Evolutionary conservation across 2,113 vertebrate genomes (phyloP), one percentile per base, ranked within the genome.

Genomic region (Elanus axillaris): DNA sequence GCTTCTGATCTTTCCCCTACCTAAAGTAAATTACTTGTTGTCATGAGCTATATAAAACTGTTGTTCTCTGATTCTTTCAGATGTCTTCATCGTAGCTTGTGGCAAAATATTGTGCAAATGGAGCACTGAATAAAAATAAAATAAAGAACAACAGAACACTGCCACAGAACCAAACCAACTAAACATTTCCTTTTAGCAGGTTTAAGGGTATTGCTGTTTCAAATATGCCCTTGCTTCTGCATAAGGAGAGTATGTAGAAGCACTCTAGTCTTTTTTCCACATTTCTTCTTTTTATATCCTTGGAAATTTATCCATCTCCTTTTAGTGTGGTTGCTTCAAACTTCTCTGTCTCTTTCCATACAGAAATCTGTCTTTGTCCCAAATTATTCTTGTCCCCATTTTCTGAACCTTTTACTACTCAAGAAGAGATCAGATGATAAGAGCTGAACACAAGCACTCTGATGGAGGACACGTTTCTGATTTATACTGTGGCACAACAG

Each of bases 331-430:
- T 82, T 90, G 48, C 68, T 83, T 94, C 63, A 80, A 25, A 80
- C 45, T 86, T 88, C 38, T 90, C 52, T 1, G 1, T 82, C 69
- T 75, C 47, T 81, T 88, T 80, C 34, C 56, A 16, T 88, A 42
- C n/a, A 73, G 68, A 95, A 86, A 66, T 90, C 63, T 79, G 38
- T 88, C 76, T 84, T 94, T 90, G 86, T 94, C 85, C 88, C 8
- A 6, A 88, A 80, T 92, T 89, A 95, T 94, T 93, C 66, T 88
- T 93, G 87, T 94, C 50, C 85, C 38, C 36, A 3, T 95, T 96
- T 94, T 95, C 80, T 72, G 88, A 94, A 60, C 68, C 86, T 92
- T 91, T 88, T 94, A 82, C 77, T 95, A 75, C 89, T 94, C 58
- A 58, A 87, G 79, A 84, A 60, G 72, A 94, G 86, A 96, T 96